Conservation (phyloP, 2,888 invertebrate species). For the Lampropteryx suffumata region DNA sequence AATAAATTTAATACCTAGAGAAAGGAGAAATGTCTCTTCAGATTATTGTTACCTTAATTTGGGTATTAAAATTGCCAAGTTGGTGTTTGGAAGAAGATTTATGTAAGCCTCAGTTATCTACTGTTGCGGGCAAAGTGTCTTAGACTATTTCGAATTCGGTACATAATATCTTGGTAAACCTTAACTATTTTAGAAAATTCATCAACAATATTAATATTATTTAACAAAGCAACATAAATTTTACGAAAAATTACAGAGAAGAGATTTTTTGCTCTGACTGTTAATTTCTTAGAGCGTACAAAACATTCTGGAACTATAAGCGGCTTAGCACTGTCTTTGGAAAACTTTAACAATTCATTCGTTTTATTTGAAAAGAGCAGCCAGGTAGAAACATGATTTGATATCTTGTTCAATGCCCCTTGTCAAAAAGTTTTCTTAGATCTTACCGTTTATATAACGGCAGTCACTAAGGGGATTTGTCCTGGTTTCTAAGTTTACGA, state of each 20-base stretch:
- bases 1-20: constrained; percentile 22
- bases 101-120: constrained; percentile 39
- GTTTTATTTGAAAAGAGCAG: constrained; percentile 13
- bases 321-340: background rate
- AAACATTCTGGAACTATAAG: too few relatives aligned
- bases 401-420: constrained; percentile 24
- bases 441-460: constrained; percentile 28
- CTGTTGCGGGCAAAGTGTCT: too few relatives aligned
- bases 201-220: too few relatives aligned
- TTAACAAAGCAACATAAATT: too few relatives aligned
- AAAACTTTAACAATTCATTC: background rate
- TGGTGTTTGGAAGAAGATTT: constrained; percentile 45
- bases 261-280: too few relatives aligned
- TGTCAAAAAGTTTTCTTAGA: constrained; percentile 30
- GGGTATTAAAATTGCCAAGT: constrained; percentile 40
- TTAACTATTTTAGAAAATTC: too few relatives aligned
- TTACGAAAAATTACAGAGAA: too few relatives aligned
- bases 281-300: too few relatives aligned
- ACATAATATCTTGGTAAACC: too few relatives aligned
- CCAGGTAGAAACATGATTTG: constrained; percentile 22
- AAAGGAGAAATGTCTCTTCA: constrained; percentile 19
- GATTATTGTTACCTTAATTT: constrained; percentile 41
- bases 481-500: constrained; percentile 30
- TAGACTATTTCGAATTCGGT: too few relatives aligned
- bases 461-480: constrained; percentile 33